phyloP scores from a whole-genome alignment of 2,888 invertebrate species.

The Orthosia incerta region DNA sequence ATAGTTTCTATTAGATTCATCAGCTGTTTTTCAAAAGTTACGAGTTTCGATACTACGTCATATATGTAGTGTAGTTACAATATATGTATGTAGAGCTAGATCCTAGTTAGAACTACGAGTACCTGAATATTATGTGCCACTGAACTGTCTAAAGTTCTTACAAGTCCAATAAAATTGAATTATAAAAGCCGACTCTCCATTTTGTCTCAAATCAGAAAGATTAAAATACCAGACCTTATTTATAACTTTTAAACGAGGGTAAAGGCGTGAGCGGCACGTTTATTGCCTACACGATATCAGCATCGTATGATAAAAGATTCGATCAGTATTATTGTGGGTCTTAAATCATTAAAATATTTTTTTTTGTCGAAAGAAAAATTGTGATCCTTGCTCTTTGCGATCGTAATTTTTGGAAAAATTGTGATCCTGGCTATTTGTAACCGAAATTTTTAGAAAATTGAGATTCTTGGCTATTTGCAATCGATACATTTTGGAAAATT shows the following conservation, averaged over 20 bases:
- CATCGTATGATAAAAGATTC: conserved; percentile 34
- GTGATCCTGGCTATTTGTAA: background rate
- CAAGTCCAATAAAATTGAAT: conserved; percentile 17
- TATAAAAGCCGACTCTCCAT: conserved; percentile 10
- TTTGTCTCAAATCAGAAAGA: conserved; percentile 33
- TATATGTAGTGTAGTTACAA: background rate
- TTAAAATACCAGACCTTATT: conserved; percentile 49
- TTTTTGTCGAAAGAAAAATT: background rate
- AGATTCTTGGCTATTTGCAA: no score
- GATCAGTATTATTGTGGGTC: conserved; percentile 20
- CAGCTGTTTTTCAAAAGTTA: no score
- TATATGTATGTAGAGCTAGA: background rate
- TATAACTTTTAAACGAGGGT: conserved; percentile 43
- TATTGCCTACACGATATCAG: conserved; percentile 36
- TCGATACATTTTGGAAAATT: no score
- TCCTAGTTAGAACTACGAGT: background rate
- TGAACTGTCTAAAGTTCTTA: background rate
- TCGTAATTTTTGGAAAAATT: background rate
- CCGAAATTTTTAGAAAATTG: no score
- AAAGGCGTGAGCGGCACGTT: conserved; percentile 45
- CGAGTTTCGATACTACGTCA: no score
- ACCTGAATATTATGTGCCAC: background rate
- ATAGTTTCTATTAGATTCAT: no score
- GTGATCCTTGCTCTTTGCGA: background rate
- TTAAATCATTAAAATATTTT: background rate